Base-by-base conservation (phyloP, 64 coral and sea anemone species). In the Dendrophyllia cribrosa region DNA sequence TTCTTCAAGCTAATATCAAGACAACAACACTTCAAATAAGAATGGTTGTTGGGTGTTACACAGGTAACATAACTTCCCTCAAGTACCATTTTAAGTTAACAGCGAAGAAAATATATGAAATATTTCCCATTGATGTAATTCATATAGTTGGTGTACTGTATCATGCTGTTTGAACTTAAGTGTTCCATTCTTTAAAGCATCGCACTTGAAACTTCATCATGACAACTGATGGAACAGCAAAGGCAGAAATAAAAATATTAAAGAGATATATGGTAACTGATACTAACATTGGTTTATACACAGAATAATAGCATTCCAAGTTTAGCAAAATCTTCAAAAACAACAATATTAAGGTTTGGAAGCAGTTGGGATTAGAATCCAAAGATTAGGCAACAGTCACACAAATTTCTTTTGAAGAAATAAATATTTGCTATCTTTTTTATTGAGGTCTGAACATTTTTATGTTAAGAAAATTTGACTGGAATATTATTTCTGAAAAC, bases 241-340 rank as follows among this genome's bases (percentile, higher is more conserved):
- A 45, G 25, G 70, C 34, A 16, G 4, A 3, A 75, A 75, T 75
- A 9, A 48, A 67, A 50, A 5, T 51, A 4, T 25, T 51, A 77
- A 12, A 66, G 17, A 67, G 61, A 84, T 67, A 15, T 23, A 19
- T 20, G 80, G 19, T 84, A 51, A 84, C 14, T 67, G 80, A 68
- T 84, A 84, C 20, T 49, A 67, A 67, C 47, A 43, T 65, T 84
- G 20, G 44, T 12, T 67, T 84, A 26, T 50, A 23, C 19, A 66
- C 44, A 20, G 47, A 83, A 65, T 67, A 45, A 66, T 68, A 84
- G n/a, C 59, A 84, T 84, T 65, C 60, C 80, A 67, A 67, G 26
- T 84, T 84, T 14, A 46, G 61, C 20, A 46, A 84, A 84, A 84
- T 84, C 80, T 84, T 66, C 46, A 51, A 66, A 67, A 68, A 67